These are phyloP conservation scores for Epistrophella euchroma DNA, from an alignment of 2,888 invertebrate genomes.

Conservation along the genomic window DNA sequence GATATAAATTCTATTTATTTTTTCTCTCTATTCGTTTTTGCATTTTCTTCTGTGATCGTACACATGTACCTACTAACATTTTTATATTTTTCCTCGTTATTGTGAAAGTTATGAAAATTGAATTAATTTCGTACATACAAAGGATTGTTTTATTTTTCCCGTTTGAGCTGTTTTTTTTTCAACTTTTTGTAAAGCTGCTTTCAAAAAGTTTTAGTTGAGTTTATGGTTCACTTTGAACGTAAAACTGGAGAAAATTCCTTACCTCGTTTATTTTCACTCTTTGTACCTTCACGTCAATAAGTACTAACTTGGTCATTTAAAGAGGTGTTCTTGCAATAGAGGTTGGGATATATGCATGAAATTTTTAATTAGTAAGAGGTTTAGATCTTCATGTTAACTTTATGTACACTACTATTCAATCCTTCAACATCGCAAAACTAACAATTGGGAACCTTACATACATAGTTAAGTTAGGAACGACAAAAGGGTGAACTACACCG, in stretches of 20 bases:
- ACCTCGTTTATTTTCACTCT: constrained; percentile 24
- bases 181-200: constrained; percentile 21
- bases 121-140: constrained; percentile 38
- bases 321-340: background rate
- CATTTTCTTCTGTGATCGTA: background rate
- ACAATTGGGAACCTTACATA: no score
- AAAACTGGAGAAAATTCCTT: constrained; percentile 43
- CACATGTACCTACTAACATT: background rate
- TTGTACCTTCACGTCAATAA: background rate
- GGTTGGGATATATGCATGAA: background rate
- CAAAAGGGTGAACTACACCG: no score
- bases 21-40: background rate
- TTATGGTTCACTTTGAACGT: constrained; percentile 28
- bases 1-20: constrained; percentile 25
- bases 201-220: constrained; percentile 25
- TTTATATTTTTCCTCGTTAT: constrained; percentile 15
- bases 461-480: no score
- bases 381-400: background rate
- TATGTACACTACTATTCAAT: background rate
- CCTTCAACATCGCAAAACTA: no score
- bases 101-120: constrained; percentile 54
- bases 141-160: constrained; percentile 9
- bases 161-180: background rate
- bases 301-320: constrained; percentile 5
- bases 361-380: background rate